Evolutionary conservation across 2,797 vertebrate species (phyloP).

Genomic region (Propithecus perrieri): DNA sequence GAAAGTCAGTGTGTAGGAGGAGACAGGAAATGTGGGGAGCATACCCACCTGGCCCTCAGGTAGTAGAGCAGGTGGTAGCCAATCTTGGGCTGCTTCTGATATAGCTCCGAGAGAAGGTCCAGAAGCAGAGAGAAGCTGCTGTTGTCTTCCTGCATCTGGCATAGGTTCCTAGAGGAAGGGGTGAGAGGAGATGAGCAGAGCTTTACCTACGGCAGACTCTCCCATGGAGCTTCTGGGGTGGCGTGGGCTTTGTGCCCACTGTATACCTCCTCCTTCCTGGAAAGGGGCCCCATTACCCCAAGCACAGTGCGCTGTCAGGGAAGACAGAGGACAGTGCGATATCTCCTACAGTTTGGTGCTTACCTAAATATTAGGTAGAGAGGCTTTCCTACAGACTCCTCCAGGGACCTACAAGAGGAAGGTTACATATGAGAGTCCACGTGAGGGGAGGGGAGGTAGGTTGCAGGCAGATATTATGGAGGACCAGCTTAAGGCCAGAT

Average conservation of each 20-base stretch:
- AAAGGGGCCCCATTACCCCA: neutral
- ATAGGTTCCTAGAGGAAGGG: slow-evolving; percentile 90
- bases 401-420: slow-evolving; percentile 89
- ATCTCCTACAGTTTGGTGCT: neutral
- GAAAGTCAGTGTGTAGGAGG: rapidly evolving
- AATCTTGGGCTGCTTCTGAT: slow-evolving; percentile 98
- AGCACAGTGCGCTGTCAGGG: rapidly evolving
- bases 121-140: slow-evolving; percentile 95
- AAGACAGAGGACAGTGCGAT: rapidly evolving
- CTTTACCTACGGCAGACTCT: neutral
- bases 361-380: slow-evolving; percentile 94
- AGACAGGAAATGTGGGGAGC: neutral
- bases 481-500: neutral
- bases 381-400: slow-evolving; percentile 96
- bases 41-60: slow-evolving; percentile 89
- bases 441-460: too few relatives aligned
- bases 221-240: rapidly evolving
- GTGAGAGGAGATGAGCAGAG: neutral
- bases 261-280: neutral
- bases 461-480: neutral
- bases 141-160: slow-evolving; percentile 98
- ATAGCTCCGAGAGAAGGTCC: slow-evolving; percentile 95
- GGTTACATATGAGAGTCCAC: neutral
- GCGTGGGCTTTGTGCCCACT: rapidly evolving
- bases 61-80: slow-evolving; percentile 98